Base-by-base conservation (phyloP, 2,888 invertebrate species). In the Tanytarsus gracilentus region DNA sequence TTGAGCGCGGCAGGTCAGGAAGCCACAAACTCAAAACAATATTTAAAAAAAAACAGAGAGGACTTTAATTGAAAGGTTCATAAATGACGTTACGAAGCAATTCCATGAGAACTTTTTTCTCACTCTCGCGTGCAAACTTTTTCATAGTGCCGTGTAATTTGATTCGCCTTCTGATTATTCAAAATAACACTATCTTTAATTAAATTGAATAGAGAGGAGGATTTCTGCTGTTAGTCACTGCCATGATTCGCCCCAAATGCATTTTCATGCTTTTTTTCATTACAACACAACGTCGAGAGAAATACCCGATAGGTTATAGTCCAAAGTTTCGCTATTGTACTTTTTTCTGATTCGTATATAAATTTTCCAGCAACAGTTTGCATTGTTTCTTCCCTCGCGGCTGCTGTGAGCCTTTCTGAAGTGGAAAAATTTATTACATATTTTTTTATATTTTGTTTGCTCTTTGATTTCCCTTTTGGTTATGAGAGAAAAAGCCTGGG, bases 241-340 rank as follows among this genome's bases (percentile, higher is more conserved):
- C 44, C 44, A 44, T 44, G 44, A 44, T 44, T 44, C 23, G 44
- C 44, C 44, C 44, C 44, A 44, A 44, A 44, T 44, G 44, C 21
- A 33, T 5, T 23, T 11, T 9, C 7, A 44, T 44, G 44, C 23
- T 44, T 16, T 33, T 33, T 33, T n/a, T n/a, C n/a, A n/a, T n/a
- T 44, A 23, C 44, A 44, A 44, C 21, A n/a, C n/a, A n/a, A n/a
- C n/a, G n/a, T n/a, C n/a, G n/a, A n/a, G n/a, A 23, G 44, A 44
- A 44, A 44, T 44, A n/a, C n/a, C n/a, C 44, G 21, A 44, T 44
- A 56, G 55, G 55, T 56, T 56, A 56, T 36, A 56, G 55, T 56
- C 55, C 55, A 56, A 56, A 56, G 55, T 56, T 56, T 56, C 39
- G 25, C 55, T 56, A 56, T 56, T 56, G 40, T 56, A 40, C 40